A percentile compares a stretch with the other conserved stretches of the same genome.
Conservation (phyloP, 2,888 invertebrate genomes). For the Fragum sueziense region DNA sequence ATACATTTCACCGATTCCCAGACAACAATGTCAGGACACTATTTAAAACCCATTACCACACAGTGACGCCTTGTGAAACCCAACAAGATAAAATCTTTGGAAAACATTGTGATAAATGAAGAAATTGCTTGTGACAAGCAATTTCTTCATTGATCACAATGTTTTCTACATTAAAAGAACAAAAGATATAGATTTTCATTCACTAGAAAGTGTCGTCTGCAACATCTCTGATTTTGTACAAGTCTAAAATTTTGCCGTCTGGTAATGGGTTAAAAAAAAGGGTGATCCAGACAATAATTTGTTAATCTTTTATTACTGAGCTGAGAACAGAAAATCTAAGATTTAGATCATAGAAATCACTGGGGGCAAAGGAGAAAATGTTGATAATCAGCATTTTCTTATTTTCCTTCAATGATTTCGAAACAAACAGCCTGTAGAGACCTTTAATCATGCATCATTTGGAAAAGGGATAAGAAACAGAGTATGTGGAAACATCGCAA, state of each 20-base stretch:
- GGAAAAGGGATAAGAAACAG: not conserved
- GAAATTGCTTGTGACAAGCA: too few species aligned
- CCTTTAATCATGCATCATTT: not conserved
- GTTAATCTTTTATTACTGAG: not conserved
- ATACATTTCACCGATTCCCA: too few species aligned
- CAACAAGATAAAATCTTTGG: too few species aligned
- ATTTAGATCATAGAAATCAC: not conserved
- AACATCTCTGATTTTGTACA: not conserved
- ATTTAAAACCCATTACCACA: too few species aligned
- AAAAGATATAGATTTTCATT: too few species aligned
- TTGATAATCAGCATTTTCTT: not conserved
- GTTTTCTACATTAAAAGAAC: too few species aligned
- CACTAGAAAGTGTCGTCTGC: not conserved
- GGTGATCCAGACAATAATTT: not conserved
- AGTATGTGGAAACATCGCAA: not conserved
- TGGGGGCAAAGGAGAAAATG: not conserved
- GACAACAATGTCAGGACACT: too few species aligned
- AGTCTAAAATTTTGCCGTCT: not conserved
- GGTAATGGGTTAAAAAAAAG: not conserved
- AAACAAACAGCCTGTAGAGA: not conserved
- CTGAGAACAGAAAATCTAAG: not conserved
- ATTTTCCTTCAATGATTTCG: not conserved
- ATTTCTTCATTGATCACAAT: too few species aligned
- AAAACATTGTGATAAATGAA: too few species aligned
- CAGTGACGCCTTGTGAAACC: too few species aligned